phyloP scores from a whole-genome alignment of 2,888 invertebrate species.

The Congeria kusceri region DNA sequence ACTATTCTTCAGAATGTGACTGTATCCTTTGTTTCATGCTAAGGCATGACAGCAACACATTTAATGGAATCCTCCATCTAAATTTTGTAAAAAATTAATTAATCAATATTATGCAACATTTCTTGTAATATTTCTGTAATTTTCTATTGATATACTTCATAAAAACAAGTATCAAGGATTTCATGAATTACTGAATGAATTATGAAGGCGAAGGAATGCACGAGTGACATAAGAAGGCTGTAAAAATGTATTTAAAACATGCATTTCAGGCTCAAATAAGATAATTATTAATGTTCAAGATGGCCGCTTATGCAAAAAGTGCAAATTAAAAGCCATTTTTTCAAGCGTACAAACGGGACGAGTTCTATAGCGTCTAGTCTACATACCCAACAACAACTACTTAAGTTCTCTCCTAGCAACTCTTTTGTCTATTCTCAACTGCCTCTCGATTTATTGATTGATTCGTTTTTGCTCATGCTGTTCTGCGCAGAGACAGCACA shows the following conservation, averaged over 20 bases:
- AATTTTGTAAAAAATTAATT: too few species aligned
- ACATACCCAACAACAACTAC: constrained; percentile 97
- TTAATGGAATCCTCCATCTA: too few species aligned
- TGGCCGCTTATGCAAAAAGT: constrained; percentile 59
- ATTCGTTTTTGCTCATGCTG: constrained; percentile 99
- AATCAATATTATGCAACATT: too few species aligned
- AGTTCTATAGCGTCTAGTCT: constrained; percentile 6
- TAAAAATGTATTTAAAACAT: neutral
- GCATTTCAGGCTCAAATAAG: neutral
- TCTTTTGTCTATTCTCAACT: constrained; percentile 99
- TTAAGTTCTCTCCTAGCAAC: constrained; percentile 99
- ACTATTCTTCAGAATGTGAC: too few species aligned
- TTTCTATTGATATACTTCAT: neutral
- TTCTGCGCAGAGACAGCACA: constrained; percentile 99
- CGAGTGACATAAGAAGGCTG: neutral
- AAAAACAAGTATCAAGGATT: neutral
- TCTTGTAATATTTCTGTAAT: neutral
- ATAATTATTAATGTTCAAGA: constrained; percentile 71
- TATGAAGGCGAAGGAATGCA: too few species aligned
- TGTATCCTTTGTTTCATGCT: too few species aligned
- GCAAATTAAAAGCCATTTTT: constrained; percentile 11
- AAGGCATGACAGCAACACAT: too few species aligned
- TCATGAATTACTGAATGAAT: too few species aligned
- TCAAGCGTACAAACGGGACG: neutral
- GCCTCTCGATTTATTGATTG: constrained; percentile 99